Base-by-base conservation (phyloP, 2,888 invertebrate species). In the Cryptus viduatorius region DNA sequence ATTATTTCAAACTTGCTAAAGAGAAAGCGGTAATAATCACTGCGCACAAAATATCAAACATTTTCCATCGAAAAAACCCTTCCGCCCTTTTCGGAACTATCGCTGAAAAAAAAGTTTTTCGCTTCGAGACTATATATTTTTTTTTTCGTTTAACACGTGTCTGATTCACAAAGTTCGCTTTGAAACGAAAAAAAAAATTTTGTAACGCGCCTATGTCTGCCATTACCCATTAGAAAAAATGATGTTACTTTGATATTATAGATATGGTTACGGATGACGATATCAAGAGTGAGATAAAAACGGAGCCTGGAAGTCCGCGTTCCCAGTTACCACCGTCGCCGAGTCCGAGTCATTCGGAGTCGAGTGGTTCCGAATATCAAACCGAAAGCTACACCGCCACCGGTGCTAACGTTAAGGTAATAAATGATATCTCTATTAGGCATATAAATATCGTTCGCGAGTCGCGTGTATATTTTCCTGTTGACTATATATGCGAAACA, bases 271-370 rank as follows among this genome's bases (percentile, higher is more conserved):
- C 59, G n/a, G 53, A 16, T 14, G 68, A 87, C n/a, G 79, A 83
- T 16, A 56, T 81, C 4, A 86, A 86, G 29, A 84, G 83, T 72
- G 84, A 88, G 61, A 89, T 91, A 44, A 92, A 92, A 81, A 53
- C 86, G 1, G 93, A 93, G 77, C 90, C 91, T 5, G 73, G 71
- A 50, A 92, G 89, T 79, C 90, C 91, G 10, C 65, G 72, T 42
- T 61, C 85, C 46, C 88, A 88, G 69, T 85, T 90, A 24, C 91
- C 91, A 69, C 87, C 90, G 4, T 92, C 92, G 0, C 90, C 92
- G 12, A 91, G 89, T 75, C 88, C 90, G 14, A 92, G 89, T 83
- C 89, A 91, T 37, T 91, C 90, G 0, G 92, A 93, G 72, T 89
- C 90, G 10, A 91, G 89, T 79, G 89, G 87, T 44, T 89, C 88